Conservation (phyloP, 2,888 invertebrate species). For the Adelphocoris suturalis region DNA sequence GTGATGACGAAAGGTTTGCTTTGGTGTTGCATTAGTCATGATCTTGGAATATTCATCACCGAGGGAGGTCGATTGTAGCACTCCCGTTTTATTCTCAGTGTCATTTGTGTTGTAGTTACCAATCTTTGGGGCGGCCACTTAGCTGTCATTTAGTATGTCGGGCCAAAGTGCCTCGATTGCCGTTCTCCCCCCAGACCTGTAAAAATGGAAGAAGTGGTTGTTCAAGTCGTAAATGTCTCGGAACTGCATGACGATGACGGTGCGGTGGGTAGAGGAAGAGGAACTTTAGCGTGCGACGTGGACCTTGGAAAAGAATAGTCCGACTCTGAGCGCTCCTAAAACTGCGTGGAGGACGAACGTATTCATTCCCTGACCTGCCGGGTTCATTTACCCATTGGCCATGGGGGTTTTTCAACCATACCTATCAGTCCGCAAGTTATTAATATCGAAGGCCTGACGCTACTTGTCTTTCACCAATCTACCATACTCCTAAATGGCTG, state of each 20-base stretch:
- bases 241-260: background rate
- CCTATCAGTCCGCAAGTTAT: background rate
- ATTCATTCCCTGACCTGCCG: slow-evolving; percentile 34
- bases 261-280: slow-evolving; percentile 1
- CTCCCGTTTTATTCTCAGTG: too few relatives aligned
- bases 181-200: background rate
- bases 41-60: too few relatives aligned
- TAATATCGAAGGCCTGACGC: background rate
- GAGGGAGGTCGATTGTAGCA: too few relatives aligned
- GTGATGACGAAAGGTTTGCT: too few relatives aligned
- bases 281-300: background rate
- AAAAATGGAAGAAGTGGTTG: background rate
- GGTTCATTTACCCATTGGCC: slow-evolving; percentile 32
- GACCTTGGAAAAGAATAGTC: slow-evolving; percentile 8
- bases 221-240: slow-evolving; percentile 34
- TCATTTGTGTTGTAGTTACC: too few relatives aligned
- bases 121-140: too few relatives aligned
- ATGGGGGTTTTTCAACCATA: slow-evolving; percentile 3
- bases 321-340: slow-evolving; percentile 3
- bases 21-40: too few relatives aligned
- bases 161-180: background rate
- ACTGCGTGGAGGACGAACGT: slow-evolving; percentile 21
- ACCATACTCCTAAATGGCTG: too few relatives aligned
- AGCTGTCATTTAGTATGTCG: too few relatives aligned
- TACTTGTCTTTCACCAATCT: background rate